phyloP scores from a whole-genome alignment of 92 coral and sea anemone species.

The Epizoanthus ramosus region DNA sequence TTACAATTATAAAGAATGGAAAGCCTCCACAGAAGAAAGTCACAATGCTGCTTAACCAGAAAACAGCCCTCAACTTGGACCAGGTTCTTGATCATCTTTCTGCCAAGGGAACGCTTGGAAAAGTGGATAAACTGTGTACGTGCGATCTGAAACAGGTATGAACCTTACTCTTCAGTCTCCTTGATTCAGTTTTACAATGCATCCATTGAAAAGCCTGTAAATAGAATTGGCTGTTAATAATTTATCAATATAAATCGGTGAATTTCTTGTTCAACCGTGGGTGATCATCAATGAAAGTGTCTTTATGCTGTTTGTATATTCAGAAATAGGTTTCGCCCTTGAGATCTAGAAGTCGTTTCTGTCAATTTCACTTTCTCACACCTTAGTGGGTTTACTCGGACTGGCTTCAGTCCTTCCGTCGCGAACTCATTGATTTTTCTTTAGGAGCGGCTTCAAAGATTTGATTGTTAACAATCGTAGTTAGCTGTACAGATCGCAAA shows the following conservation, averaged over 20 bases:
- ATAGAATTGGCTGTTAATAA: conserved; percentile 31
- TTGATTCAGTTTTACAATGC: conserved; percentile 40
- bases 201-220: conserved; percentile 24
- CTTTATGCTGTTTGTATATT: conserved; percentile 12
- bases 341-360: background rate
- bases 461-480: background rate
- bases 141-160: conserved; percentile 84
- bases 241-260: conserved; percentile 16
- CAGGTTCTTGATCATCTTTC: conserved; percentile 97
- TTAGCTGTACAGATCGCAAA: background rate
- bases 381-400: background rate
- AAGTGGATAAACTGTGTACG: conserved; percentile 95
- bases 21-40: conserved; percentile 99
- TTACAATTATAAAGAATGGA: conserved; percentile 93
- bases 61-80: conserved; percentile 88
- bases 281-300: background rate
- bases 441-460: conserved; percentile 6
- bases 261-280: conserved; percentile 3
- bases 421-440: conserved; percentile 1
- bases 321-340: background rate
- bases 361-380: conserved; percentile 13
- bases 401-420: conserved; percentile 21
- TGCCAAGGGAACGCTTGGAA: conserved; percentile 93
- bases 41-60: conserved; percentile 94
- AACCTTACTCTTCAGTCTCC: conserved; percentile 14